A percentile compares a stretch with the other conserved stretches of the same genome.
These are phyloP conservation scores for Drosophila testacea DNA, from an alignment of 2,888 invertebrate species.

Conservation along the genomic window DNA sequence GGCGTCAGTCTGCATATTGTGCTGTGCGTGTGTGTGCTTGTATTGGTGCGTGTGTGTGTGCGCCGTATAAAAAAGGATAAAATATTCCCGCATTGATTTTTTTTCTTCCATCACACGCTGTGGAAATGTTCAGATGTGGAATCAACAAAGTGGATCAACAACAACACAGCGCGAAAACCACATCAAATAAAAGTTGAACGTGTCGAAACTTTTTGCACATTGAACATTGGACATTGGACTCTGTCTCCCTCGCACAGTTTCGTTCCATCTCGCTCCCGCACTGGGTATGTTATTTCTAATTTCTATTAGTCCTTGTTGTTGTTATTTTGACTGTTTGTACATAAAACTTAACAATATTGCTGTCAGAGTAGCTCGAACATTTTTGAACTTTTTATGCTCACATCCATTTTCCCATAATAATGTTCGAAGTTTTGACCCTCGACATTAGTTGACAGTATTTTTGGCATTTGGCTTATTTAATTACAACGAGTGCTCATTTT, in stretches of 20 bases:
- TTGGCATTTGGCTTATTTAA: slow-evolving; percentile 26
- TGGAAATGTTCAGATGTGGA: slow-evolving; percentile 38
- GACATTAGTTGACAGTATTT: slow-evolving; percentile 7
- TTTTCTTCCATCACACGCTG: slow-evolving; percentile 31
- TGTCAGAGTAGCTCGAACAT: slow-evolving; percentile 48
- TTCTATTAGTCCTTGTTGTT: slow-evolving; percentile 30
- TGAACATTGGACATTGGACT: slow-evolving; percentile 20
- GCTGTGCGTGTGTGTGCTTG: slow-evolving; percentile 5
- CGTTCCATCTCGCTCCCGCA: background rate
- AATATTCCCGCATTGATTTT: slow-evolving; percentile 77
- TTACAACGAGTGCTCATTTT: slow-evolving; percentile 16
- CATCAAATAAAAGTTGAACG: slow-evolving; percentile 49
- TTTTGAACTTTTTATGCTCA: slow-evolving; percentile 61
- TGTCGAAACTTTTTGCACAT: slow-evolving; percentile 43
- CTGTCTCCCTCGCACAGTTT: slow-evolving; percentile 13
- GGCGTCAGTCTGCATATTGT: slow-evolving; percentile 39
- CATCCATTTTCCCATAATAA: slow-evolving; percentile 24
- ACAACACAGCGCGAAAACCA: slow-evolving; percentile 34
- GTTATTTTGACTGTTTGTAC: slow-evolving; percentile 21
- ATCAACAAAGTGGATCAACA: slow-evolving; percentile 50
- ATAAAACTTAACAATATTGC: slow-evolving; percentile 70
- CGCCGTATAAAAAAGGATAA: slow-evolving; percentile 72
- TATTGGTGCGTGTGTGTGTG: slow-evolving; percentile 22
- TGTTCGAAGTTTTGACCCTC: slow-evolving; percentile 28
- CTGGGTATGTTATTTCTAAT: slow-evolving; percentile 73